Conservation (phyloP, 2,797 vertebrate species). For the Garrulus glandarius region DNA sequence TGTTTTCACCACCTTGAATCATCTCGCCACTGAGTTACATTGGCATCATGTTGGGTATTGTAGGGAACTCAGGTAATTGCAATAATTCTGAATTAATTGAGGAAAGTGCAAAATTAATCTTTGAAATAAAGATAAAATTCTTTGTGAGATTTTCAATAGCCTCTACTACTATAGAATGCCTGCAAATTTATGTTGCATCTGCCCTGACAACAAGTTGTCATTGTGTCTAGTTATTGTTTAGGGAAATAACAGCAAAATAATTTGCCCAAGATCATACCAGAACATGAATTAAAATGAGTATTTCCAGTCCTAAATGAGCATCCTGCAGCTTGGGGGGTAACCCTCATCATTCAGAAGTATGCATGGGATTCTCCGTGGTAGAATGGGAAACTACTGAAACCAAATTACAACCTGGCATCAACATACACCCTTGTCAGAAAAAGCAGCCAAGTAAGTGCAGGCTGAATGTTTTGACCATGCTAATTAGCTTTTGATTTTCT, state of each 20-base stretch:
- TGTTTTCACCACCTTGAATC: neutral
- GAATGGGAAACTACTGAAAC: neutral
- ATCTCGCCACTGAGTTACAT: fast-evolving
- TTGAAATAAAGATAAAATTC: neutral
- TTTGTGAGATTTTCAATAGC: neutral
- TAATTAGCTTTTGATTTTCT: neutral
- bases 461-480: neutral
- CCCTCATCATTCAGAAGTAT: neutral
- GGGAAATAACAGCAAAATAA: neutral
- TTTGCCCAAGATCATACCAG: neutral
- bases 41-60: neutral
- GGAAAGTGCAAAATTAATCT: neutral
- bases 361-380: neutral
- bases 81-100: neutral
- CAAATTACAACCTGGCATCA: neutral
- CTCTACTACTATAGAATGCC: neutral
- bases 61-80: neutral
- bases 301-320: neutral
- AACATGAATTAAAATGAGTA: neutral
- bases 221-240: neutral
- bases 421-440: neutral
- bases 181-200: neutral
- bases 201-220: neutral
- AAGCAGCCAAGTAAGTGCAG: neutral
- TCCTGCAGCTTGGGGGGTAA: neutral